phyloP scores from a whole-genome alignment of 2,888 invertebrate species.

The Campoletis raptor region DNA sequence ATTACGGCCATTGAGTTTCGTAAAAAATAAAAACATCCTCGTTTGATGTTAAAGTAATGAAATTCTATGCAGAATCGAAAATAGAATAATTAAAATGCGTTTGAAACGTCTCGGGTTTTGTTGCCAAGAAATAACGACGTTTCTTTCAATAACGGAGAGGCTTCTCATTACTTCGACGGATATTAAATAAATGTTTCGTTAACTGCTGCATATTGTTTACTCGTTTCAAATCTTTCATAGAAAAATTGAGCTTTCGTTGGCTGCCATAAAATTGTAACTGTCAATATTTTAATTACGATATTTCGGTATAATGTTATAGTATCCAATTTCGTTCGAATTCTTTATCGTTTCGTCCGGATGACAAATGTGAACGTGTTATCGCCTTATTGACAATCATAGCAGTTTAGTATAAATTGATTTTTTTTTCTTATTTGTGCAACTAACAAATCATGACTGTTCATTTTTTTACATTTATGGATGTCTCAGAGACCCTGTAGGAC shows the following conservation, averaged over 20 bases:
- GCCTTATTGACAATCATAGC: too few species aligned
- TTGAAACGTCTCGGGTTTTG: background rate
- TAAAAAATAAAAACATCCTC: constrained; percentile 12
- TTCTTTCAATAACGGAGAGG: background rate
- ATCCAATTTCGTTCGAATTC: too few species aligned
- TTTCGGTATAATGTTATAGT: too few species aligned
- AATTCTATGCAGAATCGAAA: constrained; percentile 17
- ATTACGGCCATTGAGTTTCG: constrained; percentile 45
- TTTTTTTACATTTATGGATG: too few species aligned
- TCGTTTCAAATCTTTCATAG: background rate
- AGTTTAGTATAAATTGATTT: too few species aligned
- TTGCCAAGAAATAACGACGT: background rate
- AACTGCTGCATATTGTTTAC: background rate
- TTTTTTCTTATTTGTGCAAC: too few species aligned
- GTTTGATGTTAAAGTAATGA: constrained; percentile 35
- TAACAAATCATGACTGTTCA: too few species aligned
- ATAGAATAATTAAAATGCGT: constrained; percentile 19
- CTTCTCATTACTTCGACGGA: background rate
- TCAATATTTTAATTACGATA: too few species aligned
- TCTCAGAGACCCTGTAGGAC: too few species aligned
- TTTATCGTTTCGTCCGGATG: too few species aligned
- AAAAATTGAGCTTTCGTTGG: background rate
- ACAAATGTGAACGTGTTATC: too few species aligned
- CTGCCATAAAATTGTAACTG: background rate
- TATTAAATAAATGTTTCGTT: background rate